Percentiles rank a stretch among this genome's conserved stretches.
These are phyloP conservation scores for Vanessa atalanta DNA, from an alignment of 1,140 invertebrate species.

Conservation along the genomic window DNA sequence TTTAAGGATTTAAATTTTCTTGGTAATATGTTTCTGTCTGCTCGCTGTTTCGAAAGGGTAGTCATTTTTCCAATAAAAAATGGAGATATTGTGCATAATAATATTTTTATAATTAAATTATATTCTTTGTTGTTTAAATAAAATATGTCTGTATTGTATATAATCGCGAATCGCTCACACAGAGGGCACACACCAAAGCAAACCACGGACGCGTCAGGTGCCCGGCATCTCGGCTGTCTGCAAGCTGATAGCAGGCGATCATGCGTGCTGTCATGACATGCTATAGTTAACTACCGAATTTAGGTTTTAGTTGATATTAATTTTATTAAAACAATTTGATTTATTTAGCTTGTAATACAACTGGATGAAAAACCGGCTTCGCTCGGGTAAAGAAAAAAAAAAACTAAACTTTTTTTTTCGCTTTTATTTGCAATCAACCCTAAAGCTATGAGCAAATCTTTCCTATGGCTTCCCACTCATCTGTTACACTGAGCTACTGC, in stretches of 20 bases:
- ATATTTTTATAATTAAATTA: background rate
- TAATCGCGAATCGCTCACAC: slow-evolving; percentile 1
- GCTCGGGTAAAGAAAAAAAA: no score
- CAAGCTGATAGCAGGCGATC: slow-evolving; percentile 41
- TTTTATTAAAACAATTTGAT: background rate
- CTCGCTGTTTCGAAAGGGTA: no score
- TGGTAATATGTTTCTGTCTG: no score
- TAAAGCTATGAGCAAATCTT: no score
- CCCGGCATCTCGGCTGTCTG: slow-evolving; percentile 46
- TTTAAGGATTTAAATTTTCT: no score
- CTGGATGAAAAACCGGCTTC: no score
- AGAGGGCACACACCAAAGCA: slow-evolving; percentile 14
- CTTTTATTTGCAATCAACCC: no score
- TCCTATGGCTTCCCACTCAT: no score
- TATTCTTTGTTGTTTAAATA: background rate
- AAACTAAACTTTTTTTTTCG: no score
- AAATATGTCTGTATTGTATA: background rate
- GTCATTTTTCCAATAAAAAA: no score
- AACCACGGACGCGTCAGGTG: slow-evolving; percentile 47
- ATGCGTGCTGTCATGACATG: slow-evolving; percentile 9
- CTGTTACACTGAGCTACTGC: no score
- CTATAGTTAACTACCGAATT: slow-evolving; percentile 43
- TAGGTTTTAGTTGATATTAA: background rate
- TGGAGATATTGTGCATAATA: no score
- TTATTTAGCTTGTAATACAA: background rate